Percentiles rank a stretch among this genome's conserved stretches.
Evolutionary conservation across 2,797 vertebrate genomes (phyloP).

Genomic region (Morus bassanus): DNA sequence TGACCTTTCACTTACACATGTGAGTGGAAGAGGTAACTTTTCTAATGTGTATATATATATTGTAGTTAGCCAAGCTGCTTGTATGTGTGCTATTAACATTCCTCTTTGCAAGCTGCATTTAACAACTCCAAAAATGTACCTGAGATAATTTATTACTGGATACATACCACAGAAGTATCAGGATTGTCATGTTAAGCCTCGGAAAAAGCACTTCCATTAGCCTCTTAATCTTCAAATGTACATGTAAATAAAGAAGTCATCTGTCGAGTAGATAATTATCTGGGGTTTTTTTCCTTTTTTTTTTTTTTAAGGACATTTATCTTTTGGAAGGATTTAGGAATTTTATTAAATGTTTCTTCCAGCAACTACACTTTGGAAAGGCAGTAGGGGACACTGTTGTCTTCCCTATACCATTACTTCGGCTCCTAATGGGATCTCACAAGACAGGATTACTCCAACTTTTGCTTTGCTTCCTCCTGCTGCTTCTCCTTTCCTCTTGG

Average conservation of each 20-base stretch:
- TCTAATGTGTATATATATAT: rapidly evolving
- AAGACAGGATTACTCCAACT: not conserved
- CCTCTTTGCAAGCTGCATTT: not conserved
- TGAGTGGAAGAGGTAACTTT: not conserved
- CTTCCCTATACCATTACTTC: not conserved
- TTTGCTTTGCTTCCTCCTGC: not conserved
- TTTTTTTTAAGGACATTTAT: not conserved
- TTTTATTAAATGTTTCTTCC: not conserved
- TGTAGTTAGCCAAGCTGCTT: not conserved
- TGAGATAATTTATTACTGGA: not conserved
- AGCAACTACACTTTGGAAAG: not conserved
- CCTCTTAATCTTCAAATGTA: not conserved
- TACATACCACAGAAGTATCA: not conserved
- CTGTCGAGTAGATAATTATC: not conserved
- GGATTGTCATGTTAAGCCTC: not conserved
- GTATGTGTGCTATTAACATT: not conserved
- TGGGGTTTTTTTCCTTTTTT: no score
- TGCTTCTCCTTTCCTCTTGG: not conserved
- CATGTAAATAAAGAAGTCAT: not conserved
- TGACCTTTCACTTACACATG: not conserved
- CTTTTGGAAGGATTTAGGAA: not conserved
- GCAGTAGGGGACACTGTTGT: constrained; percentile 40
- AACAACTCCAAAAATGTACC: not conserved
- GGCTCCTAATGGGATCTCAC: not conserved
- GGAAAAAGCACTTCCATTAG: not conserved